phyloP scores from a whole-genome alignment of 2,113 vertebrate genomes.

The Oryzias curvinotus region DNA sequence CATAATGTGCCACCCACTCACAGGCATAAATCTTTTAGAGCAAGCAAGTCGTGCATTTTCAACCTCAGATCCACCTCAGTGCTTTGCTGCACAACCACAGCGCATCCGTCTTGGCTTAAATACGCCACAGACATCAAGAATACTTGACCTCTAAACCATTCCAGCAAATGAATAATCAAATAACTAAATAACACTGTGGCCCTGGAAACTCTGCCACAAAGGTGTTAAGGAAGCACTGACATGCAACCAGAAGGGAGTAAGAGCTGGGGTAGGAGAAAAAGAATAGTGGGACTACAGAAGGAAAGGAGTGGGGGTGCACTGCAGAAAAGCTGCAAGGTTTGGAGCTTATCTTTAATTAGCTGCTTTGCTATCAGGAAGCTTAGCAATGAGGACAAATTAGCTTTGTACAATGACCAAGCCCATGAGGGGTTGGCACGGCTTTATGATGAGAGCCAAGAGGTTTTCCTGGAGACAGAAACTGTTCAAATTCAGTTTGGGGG shows the following conservation, averaged over 20 bases:
- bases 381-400: slow-evolving; percentile 75
- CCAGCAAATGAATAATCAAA: slow-evolving; percentile 44
- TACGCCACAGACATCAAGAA: slow-evolving; percentile 62
- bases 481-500: slow-evolving; percentile 31
- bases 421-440: slow-evolving; percentile 43
- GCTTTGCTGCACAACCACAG: slow-evolving; percentile 60
- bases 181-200: slow-evolving; percentile 33
- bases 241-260: slow-evolving; percentile 42
- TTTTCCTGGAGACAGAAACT: slow-evolving; percentile 49
- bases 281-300: slow-evolving; percentile 35
- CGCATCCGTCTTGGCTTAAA: slow-evolving; percentile 61
- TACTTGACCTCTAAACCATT: slow-evolving; percentile 75
- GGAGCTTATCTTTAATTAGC: slow-evolving; percentile 79
- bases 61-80: slow-evolving; percentile 67
- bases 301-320: slow-evolving; percentile 59
- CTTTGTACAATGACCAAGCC: slow-evolving; percentile 70
- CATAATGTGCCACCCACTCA: slow-evolving; percentile 52
- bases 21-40: slow-evolving; percentile 73
- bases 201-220: slow-evolving; percentile 9
- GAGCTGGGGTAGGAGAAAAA: slow-evolving; percentile 35
- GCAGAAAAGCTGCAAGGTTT: slow-evolving; percentile 65
- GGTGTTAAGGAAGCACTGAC: slow-evolving; percentile 37
- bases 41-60: slow-evolving; percentile 62
- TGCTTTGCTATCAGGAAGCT: slow-evolving; percentile 77
- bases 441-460: slow-evolving; percentile 41